Evolutionary conservation across 2,888 invertebrate genomes (phyloP).

Genomic region (Teleogryllus oceanicus): DNA sequence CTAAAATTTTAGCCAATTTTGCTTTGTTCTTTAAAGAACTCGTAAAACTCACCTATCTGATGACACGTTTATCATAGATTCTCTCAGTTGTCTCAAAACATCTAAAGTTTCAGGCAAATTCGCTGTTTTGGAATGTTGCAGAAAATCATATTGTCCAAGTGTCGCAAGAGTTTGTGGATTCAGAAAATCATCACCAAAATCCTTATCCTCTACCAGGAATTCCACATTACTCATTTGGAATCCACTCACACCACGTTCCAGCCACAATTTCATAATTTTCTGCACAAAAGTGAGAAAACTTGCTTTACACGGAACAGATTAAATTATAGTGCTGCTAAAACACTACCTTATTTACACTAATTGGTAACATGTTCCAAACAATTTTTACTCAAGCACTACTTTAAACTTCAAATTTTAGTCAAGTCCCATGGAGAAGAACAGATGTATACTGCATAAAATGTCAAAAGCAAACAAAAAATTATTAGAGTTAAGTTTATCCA

Average conservation of each 20-base stretch:
- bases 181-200: conserved; percentile 50
- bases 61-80: conserved; percentile 57
- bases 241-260: conserved; percentile 75
- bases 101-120: conserved; percentile 58
- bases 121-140: conserved; percentile 61
- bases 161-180: conserved; percentile 45
- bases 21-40: too few species aligned
- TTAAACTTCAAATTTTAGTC: too few species aligned
- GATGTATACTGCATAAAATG: too few species aligned
- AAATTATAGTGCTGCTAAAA: too few species aligned
- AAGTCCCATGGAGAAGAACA: too few species aligned
- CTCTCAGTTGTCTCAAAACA: conserved; percentile 62
- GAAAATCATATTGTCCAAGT: conserved; percentile 60
- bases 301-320: too few species aligned
- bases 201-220: conserved; percentile 60
- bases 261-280: conserved; percentile 65
- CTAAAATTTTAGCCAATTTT: too few species aligned
- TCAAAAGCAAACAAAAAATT: too few species aligned
- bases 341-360: too few species aligned
- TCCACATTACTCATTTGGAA: conserved; percentile 70
- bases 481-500: too few species aligned
- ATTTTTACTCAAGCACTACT: too few species aligned
- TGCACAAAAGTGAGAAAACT: conserved; percentile 39
- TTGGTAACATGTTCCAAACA: too few species aligned
- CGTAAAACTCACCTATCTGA: conserved; percentile 44